phyloP scores from a whole-genome alignment of 2,113 vertebrate species.

The Scopus umbretta region DNA sequence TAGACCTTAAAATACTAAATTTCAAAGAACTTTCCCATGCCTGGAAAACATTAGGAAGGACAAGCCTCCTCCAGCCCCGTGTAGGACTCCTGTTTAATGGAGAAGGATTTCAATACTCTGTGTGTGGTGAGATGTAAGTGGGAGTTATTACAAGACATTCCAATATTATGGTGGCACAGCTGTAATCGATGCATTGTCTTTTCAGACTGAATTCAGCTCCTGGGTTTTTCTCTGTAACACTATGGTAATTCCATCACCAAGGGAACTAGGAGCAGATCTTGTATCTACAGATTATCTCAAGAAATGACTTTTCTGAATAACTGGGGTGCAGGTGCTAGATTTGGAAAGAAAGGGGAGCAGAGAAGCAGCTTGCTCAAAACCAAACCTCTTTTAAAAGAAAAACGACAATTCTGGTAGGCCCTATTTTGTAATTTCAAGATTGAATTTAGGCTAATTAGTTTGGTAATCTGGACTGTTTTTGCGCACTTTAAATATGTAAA shows the following conservation, averaged over 20 bases:
- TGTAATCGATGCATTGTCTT: neutral
- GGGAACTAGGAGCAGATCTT: constrained; percentile 17
- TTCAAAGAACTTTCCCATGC: neutral
- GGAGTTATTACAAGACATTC: neutral
- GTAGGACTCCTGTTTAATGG: neutral
- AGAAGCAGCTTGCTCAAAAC: neutral
- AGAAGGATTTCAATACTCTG: neutral
- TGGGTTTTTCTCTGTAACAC: neutral
- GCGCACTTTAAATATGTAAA: neutral
- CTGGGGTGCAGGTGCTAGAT: neutral
- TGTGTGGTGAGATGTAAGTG: neutral
- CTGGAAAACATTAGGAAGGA: neutral
- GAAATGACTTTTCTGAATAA: neutral
- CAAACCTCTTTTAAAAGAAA: neutral
- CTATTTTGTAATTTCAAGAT: neutral
- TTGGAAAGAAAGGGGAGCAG: neutral
- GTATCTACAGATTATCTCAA: neutral
- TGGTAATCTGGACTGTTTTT: neutral
- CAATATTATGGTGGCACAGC: neutral
- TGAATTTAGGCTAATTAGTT: constrained; percentile 32
- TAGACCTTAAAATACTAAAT: neutral
- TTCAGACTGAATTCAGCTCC: neutral
- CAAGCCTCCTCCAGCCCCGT: neutral
- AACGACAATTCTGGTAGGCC: neutral
- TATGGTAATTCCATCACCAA: constrained; percentile 34